Percentiles rank a stretch among this genome's conserved stretches.
Conservation (phyloP, 2,797 vertebrate genomes). For the Vipera ursinii region DNA sequence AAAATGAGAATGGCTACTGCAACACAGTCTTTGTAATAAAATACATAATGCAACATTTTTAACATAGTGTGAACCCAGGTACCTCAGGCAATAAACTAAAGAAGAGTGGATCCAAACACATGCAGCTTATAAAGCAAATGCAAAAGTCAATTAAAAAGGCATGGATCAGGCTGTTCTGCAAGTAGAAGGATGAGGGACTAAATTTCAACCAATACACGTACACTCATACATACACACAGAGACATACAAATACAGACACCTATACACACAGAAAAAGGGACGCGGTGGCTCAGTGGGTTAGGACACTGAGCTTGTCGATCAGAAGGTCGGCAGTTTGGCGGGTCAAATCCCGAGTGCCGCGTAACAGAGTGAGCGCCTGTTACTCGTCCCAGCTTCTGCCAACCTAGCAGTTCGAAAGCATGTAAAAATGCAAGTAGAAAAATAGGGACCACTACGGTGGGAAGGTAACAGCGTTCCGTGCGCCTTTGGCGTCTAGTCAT, state of each 20-base stretch:
- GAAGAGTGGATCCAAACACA: not conserved
- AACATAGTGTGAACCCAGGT: not conserved
- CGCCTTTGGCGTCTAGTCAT: no score
- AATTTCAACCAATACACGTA: not conserved
- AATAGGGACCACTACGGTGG: no score
- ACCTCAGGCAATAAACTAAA: not conserved
- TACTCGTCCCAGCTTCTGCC: no score
- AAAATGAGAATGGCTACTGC: conserved; percentile 52
- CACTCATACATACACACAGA: not conserved
- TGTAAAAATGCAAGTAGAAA: no score
- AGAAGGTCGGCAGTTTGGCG: no score
- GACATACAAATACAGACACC: not conserved
- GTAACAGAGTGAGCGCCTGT: no score
- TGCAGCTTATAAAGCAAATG: not conserved
- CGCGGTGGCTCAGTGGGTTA: no score
- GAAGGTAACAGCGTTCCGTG: no score
- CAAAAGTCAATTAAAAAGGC: not conserved
- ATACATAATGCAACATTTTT: not conserved
- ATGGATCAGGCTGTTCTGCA: not conserved
- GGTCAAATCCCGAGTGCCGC: no score
- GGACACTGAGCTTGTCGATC: no score
- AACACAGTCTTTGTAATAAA: conserved; percentile 22
- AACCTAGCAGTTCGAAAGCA: no score
- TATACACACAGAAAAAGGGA: not conserved
- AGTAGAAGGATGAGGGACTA: not conserved